These are phyloP conservation scores for Brachynemurus nebulosus DNA, from an alignment of 2,888 invertebrate species.

Conservation along the genomic window DNA sequence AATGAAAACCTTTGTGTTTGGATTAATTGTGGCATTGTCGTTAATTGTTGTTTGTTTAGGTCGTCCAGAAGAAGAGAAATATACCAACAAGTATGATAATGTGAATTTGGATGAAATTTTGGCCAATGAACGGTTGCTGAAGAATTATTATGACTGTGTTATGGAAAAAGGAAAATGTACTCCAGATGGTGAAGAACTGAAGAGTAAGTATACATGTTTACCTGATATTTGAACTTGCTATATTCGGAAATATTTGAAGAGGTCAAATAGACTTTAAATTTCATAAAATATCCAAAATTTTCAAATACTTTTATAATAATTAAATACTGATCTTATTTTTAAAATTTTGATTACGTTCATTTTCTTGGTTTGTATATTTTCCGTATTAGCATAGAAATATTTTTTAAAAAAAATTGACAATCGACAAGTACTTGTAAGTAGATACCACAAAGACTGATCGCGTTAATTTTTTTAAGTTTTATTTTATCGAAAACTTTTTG, in stretches of 20 bases:
- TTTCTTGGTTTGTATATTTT: too few relatives aligned
- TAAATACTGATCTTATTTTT: too few relatives aligned
- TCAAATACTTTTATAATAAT: too few relatives aligned
- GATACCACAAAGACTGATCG: too few relatives aligned
- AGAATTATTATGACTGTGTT: constrained; percentile 47
- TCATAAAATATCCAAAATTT: too few relatives aligned
- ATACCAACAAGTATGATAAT: constrained; percentile 50
- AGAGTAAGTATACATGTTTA: constrained; percentile 35
- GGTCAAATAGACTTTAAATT: not conserved
- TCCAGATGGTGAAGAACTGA: constrained; percentile 49
- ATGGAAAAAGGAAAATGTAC: constrained; percentile 46
- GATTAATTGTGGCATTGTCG: not conserved
- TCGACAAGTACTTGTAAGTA: too few relatives aligned
- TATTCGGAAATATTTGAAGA: not conserved
- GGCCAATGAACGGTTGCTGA: constrained; percentile 41
- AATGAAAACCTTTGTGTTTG: not conserved
- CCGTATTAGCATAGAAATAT: too few relatives aligned
- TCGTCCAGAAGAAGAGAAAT: constrained; percentile 25
- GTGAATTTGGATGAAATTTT: constrained; percentile 49
- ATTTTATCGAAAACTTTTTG: too few relatives aligned
- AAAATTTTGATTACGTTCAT: too few relatives aligned
- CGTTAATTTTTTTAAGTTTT: too few relatives aligned
- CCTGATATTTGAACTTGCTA: not conserved
- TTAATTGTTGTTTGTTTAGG: constrained; percentile 4
- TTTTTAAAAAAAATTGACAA: too few relatives aligned